Evolutionary conservation across 2,888 invertebrate species (phyloP).

Genomic region (Fragum sueziense): DNA sequence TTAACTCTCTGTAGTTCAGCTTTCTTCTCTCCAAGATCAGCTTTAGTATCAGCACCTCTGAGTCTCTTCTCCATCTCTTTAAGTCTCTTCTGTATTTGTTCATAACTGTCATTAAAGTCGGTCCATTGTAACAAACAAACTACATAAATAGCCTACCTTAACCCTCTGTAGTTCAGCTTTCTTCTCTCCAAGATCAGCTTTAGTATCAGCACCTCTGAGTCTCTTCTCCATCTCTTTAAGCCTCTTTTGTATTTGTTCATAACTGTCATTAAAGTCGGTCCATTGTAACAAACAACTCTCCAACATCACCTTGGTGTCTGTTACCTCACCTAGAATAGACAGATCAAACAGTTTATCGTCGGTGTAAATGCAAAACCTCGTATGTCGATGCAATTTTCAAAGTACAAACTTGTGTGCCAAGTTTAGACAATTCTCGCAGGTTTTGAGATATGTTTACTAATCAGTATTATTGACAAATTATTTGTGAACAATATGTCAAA

Average conservation of each 20-base stretch:
- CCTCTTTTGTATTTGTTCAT: conserved; percentile 97
- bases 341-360: no score
- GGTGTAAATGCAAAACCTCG: no score
- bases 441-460: no score
- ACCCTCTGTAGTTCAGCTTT: not conserved
- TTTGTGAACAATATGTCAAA: no score
- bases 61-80: conserved; percentile 94
- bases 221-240: conserved; percentile 96
- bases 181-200: conserved; percentile 41
- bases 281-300: conserved; percentile 96
- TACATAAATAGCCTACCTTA: no score
- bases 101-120: conserved; percentile 95
- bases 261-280: conserved; percentile 94
- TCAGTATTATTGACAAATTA: no score
- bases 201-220: conserved; percentile 77
- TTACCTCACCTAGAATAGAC: conserved; percentile 86
- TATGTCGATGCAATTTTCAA: no score
- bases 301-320: conserved; percentile 92
- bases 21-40: conserved; percentile 80
- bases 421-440: no score
- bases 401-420: no score
- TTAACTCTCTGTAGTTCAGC: conserved; percentile 79
- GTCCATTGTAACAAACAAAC: conserved; percentile 93
- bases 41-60: conserved; percentile 74
- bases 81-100: conserved; percentile 97